Conservation (phyloP, 2,797 vertebrate genomes). For the Oreochromis grahami region DNA sequence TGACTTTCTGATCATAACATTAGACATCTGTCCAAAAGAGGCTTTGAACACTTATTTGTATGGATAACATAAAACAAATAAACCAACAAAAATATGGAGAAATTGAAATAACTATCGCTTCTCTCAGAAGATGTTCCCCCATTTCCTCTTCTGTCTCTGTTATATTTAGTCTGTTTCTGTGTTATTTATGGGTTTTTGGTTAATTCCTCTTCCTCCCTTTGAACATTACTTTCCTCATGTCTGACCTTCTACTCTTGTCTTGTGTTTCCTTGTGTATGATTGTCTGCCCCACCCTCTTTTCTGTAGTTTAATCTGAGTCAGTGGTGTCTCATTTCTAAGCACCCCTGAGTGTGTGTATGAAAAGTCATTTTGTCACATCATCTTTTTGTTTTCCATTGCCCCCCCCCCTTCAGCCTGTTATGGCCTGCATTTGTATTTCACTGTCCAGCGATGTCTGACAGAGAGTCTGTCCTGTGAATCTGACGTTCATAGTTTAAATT, state of each 20-base stretch:
- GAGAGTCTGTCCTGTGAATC: neutral
- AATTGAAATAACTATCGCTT: neutral
- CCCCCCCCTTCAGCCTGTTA: neutral
- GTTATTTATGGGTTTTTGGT: neutral
- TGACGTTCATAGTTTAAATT: neutral
- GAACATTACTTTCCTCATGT: neutral
- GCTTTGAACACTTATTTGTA: neutral
- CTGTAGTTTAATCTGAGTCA: neutral
- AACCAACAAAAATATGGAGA: neutral
- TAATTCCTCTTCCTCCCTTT: neutral
- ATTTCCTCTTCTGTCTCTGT: neutral
- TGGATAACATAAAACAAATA: fast-evolving
- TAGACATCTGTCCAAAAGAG: neutral
- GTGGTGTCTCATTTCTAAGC: neutral
- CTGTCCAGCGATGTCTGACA: neutral
- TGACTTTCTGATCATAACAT: neutral
- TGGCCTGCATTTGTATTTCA: neutral
- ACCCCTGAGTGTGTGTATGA: neutral
- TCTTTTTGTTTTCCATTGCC: neutral
- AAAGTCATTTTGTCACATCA: neutral
- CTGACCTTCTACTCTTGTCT: neutral
- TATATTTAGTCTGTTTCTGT: neutral
- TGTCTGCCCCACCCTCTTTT: neutral
- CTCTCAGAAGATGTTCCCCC: neutral
- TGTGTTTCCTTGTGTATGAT: neutral